These are phyloP conservation scores for Parnassius orleans DNA, from an alignment of 2,888 invertebrate species.

Conservation along the genomic window DNA sequence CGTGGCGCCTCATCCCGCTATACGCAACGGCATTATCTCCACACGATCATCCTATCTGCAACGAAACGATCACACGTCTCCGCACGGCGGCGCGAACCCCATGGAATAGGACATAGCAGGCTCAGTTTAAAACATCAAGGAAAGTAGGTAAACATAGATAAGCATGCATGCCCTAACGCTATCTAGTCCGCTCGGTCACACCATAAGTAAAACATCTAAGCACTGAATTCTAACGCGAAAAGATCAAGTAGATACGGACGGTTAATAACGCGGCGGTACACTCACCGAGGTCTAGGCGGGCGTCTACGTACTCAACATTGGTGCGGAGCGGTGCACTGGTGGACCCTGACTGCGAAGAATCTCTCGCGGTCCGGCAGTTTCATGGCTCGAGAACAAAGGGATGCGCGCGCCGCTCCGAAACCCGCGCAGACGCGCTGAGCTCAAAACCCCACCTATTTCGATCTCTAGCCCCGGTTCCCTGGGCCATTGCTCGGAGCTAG, in stretches of 20 bases:
- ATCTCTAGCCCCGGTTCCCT: slow-evolving; percentile 38
- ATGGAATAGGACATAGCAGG: slow-evolving; percentile 57
- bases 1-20: slow-evolving; percentile 71
- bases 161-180: slow-evolving; percentile 75
- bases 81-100: slow-evolving; percentile 51
- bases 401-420: slow-evolving; percentile 15
- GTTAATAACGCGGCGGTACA: slow-evolving; percentile 30
- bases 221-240: slow-evolving; percentile 50
- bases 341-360: slow-evolving; percentile 23
- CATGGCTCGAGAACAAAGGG: slow-evolving; percentile 18
- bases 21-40: slow-evolving; percentile 71
- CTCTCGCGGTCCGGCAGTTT: slow-evolving; percentile 10
- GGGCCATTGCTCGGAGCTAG: slow-evolving; percentile 19
- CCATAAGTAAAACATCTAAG: slow-evolving; percentile 53
- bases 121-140: slow-evolving; percentile 58
- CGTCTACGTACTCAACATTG: slow-evolving; percentile 50
- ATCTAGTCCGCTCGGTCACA: slow-evolving; percentile 60
- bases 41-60: slow-evolving; percentile 71
- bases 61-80: slow-evolving; percentile 61
- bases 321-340: slow-evolving; percentile 35
- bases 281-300: slow-evolving; percentile 57
- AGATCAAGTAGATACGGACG: slow-evolving; percentile 27
- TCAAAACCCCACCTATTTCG: slow-evolving; percentile 51
- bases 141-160: slow-evolving; percentile 60
- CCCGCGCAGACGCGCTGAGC: slow-evolving; percentile 29